Evolutionary conservation across 2,888 invertebrate species (phyloP).

Genomic region (Dryobotodes eremita): DNA sequence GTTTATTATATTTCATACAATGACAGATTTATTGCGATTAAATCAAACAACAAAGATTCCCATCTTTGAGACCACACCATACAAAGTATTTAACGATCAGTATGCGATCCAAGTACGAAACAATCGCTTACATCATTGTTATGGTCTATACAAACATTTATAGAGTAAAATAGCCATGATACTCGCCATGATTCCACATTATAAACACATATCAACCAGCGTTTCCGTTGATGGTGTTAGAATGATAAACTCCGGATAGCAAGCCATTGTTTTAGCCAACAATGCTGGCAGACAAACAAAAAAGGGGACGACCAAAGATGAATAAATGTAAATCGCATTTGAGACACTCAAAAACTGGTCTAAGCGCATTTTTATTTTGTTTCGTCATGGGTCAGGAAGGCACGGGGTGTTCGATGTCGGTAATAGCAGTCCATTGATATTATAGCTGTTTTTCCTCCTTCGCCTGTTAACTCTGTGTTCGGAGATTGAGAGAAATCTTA

Average conservation of each 20-base stretch:
- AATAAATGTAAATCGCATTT: conserved; percentile 88
- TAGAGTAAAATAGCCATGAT: conserved; percentile 86
- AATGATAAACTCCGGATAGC: conserved; percentile 89
- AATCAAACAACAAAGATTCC: conserved; percentile 51
- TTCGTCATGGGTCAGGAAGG: conserved; percentile 57
- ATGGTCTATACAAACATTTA: conserved; percentile 82
- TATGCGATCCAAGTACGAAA: conserved; percentile 64
- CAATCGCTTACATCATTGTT: conserved; percentile 82
- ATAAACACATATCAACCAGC: conserved; percentile 88
- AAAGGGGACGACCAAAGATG: conserved; percentile 81
- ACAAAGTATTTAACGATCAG: conserved; percentile 55
- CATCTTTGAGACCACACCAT: conserved; percentile 55
- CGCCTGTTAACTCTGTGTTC: conserved; percentile 30
- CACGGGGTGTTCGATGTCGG: conserved; percentile 41
- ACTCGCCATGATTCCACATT: conserved; percentile 86
- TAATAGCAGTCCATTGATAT: conserved; percentile 58
- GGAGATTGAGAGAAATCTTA: conserved; percentile 32
- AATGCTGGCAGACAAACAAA: conserved; percentile 87
- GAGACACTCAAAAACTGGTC: conserved; percentile 80
- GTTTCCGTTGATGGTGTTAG: conserved; percentile 89
- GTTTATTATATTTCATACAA: conserved; percentile 23
- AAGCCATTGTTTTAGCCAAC: conserved; percentile 88
- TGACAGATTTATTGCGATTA: conserved; percentile 41
- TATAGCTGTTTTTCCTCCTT: conserved; percentile 55
- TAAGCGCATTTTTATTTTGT: conserved; percentile 71